phyloP scores from a whole-genome alignment of 2,888 invertebrate species.

The Rhagonycha lutea region DNA sequence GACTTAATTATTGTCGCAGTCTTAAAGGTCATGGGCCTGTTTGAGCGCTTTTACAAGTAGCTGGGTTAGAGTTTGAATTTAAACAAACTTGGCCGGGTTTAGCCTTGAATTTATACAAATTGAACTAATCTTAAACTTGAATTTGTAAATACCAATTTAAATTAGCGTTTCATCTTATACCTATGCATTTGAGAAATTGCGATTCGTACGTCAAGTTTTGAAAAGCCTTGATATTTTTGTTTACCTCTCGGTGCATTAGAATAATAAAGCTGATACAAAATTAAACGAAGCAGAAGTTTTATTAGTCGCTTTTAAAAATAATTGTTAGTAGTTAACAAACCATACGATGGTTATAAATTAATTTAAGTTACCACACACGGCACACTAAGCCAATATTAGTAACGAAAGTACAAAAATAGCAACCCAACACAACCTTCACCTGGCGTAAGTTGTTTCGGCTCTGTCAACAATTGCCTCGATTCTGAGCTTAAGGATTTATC shows the following conservation, averaged over 20 bases:
- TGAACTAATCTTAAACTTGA: neutral
- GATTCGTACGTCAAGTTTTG: too few relatives aligned
- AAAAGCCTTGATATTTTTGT: neutral
- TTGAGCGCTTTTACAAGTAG: neutral
- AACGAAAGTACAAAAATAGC: constrained; percentile 31
- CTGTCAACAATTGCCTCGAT: constrained; percentile 33
- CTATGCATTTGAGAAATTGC: neutral
- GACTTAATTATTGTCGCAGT: neutral
- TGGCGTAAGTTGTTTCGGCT: constrained; percentile 25
- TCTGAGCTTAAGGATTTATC: constrained; percentile 21
- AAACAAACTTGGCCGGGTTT: neutral
- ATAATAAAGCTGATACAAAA: neutral
- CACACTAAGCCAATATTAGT: constrained; percentile 19
- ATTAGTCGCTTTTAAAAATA: neutral
- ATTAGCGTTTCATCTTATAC: neutral
- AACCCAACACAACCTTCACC: constrained; percentile 27
- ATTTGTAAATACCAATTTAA: neutral
- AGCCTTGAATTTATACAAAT: neutral
- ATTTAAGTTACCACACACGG: constrained; percentile 6
- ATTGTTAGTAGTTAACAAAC: neutral
- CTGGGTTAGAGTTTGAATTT: neutral
- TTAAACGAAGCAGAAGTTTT: neutral
- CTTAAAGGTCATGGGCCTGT: neutral
- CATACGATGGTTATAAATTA: constrained; percentile 16
- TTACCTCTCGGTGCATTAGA: neutral